Evolutionary conservation across 2,888 invertebrate species (phyloP).

Genomic region (Nematopogon swammerdamellus): DNA sequence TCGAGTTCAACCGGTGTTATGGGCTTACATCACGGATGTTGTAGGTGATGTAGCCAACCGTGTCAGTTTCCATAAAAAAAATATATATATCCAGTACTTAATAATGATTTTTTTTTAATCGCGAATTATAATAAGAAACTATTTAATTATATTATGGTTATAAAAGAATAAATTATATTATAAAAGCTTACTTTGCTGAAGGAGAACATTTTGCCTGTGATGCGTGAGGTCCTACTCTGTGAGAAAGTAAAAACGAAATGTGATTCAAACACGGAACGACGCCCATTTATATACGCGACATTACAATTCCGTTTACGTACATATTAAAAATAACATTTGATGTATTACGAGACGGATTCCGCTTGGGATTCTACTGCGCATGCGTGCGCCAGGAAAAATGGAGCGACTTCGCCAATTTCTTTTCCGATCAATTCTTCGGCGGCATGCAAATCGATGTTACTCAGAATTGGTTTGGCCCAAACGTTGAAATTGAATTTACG

Average conservation of each 20-base stretch:
- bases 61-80: too few relatives aligned
- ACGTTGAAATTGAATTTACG: too few relatives aligned
- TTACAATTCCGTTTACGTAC: slow-evolving; percentile 43
- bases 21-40: too few relatives aligned
- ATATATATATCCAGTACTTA: too few relatives aligned
- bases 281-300: slow-evolving; percentile 42
- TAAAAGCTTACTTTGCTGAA: slow-evolving; percentile 43
- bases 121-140: too few relatives aligned
- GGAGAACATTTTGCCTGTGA: slow-evolving; percentile 46
- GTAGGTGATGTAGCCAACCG: too few relatives aligned
- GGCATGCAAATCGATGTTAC: background rate
- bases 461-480: background rate
- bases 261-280: slow-evolving; percentile 33
- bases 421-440: slow-evolving; percentile 27
- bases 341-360: slow-evolving; percentile 32
- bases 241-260: slow-evolving; percentile 35
- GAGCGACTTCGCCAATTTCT: slow-evolving; percentile 42
- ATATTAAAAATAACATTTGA: slow-evolving; percentile 37
- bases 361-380: slow-evolving; percentile 38
- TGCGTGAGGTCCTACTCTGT: slow-evolving; percentile 40
- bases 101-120: too few relatives aligned
- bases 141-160: too few relatives aligned
- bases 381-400: slow-evolving; percentile 41
- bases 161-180: too few relatives aligned
- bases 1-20: too few relatives aligned